Evolutionary conservation across 1,140 invertebrate genomes (phyloP).

Genomic region (Dendroctonus ponderosae): DNA sequence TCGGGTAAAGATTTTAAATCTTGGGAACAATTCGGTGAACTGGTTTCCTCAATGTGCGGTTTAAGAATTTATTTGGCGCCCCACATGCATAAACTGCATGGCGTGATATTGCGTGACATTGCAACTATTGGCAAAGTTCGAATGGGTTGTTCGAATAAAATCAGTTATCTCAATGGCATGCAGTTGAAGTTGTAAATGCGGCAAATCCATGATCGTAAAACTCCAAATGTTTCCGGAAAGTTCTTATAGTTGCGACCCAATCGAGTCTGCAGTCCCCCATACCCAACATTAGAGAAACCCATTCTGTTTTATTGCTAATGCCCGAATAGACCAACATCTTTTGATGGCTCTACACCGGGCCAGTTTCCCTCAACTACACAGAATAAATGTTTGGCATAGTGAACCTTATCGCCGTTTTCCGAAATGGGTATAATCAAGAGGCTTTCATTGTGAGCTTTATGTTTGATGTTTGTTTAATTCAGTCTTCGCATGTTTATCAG

Average conservation of each 20-base stretch:
- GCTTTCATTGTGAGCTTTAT: background rate
- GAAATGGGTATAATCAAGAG: conserved; percentile 15
- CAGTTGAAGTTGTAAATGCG: background rate
- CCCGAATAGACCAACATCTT: conserved; percentile 27
- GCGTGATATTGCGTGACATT: too few relatives aligned
- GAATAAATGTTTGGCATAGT: conserved; percentile 29
- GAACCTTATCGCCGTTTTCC: conserved; percentile 18
- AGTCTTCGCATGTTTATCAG: too few relatives aligned
- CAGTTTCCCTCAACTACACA: conserved; percentile 23
- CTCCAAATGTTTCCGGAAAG: conserved; percentile 23
- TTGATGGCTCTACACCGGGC: conserved; percentile 19
- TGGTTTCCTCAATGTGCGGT: too few relatives aligned
- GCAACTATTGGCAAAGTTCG: conserved; percentile 2
- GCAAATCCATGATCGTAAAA: conserved; percentile 24
- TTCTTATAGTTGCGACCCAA: conserved; percentile 23
- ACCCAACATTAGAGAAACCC: conserved; percentile 21
- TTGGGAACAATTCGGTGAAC: too few relatives aligned
- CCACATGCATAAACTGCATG: too few relatives aligned
- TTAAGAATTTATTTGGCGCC: too few relatives aligned
- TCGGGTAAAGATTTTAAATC: too few relatives aligned
- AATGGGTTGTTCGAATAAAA: conserved; percentile 16
- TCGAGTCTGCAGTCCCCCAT: conserved; percentile 13
- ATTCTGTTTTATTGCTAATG: conserved; percentile 34
- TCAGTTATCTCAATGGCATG: conserved; percentile 18
- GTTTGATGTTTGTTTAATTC: too few relatives aligned